phyloP scores from a whole-genome alignment of 2,113 vertebrate genomes.

The Poeciliopsis prolifica region DNA sequence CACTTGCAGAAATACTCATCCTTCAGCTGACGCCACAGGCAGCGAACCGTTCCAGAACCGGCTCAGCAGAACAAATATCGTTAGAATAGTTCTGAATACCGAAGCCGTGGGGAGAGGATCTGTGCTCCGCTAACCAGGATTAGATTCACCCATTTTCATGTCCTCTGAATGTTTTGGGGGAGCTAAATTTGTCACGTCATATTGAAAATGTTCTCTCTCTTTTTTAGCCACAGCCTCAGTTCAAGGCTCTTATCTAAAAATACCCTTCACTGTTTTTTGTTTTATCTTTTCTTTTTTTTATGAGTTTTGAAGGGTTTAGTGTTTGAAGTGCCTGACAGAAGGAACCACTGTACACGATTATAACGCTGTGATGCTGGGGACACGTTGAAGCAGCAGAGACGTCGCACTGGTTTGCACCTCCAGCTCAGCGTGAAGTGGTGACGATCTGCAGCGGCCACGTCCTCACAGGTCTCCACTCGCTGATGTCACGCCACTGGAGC shows the following conservation, averaged over 20 bases:
- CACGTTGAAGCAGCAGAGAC: not conserved
- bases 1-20: not conserved
- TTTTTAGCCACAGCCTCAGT: not conserved
- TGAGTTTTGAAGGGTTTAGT: slow-evolving; percentile 38
- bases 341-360: slow-evolving; percentile 19
- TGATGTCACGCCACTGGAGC: not conserved
- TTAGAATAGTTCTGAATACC: slow-evolving; percentile 16
- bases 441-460: not conserved
- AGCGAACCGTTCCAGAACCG: slow-evolving; percentile 1
- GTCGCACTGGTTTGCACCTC: not conserved
- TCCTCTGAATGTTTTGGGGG: slow-evolving; percentile 5
- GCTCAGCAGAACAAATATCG: not conserved
- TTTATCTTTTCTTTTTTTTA: slow-evolving; percentile 18
- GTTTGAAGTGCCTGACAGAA: slow-evolving; percentile 43
- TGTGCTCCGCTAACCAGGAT: slow-evolving; percentile 5
- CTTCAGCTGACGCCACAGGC: slow-evolving; percentile 2
- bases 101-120: slow-evolving; percentile 1
- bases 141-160: not conserved
- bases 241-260: slow-evolving; percentile 34
- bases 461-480: not conserved
- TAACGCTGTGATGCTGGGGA: slow-evolving; percentile 40
- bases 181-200: slow-evolving; percentile 13
- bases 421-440: not conserved
- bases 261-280: slow-evolving; percentile 21
- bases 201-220: not conserved